Evolutionary conservation across 1,140 invertebrate species (phyloP).

Genomic region (Laupala kohalensis): DNA sequence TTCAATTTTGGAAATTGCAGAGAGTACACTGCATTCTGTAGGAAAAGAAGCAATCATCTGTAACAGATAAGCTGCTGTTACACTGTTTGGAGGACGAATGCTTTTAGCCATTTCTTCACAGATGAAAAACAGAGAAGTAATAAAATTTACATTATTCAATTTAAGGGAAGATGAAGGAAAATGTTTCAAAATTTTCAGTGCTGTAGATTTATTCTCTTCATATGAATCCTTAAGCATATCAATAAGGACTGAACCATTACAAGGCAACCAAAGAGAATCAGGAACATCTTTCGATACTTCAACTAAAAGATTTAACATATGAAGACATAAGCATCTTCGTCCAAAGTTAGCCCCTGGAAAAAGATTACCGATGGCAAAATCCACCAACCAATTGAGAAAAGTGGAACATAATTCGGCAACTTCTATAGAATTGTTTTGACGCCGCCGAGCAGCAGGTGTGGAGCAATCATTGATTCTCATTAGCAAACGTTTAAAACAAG

Average conservation of each 20-base stretch:
- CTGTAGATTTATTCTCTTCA: background rate
- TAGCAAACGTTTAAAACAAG: background rate
- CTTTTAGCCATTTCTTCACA: conserved; percentile 47
- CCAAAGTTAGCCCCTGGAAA: background rate
- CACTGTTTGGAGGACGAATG: conserved; percentile 62
- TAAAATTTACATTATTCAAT: conserved; percentile 26
- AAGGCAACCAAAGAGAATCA: background rate
- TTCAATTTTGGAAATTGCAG: background rate
- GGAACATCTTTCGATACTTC: no score
- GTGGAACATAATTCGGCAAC: background rate
- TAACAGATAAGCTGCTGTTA: conserved; percentile 62
- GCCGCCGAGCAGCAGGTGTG: no score
- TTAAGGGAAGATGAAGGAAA: background rate
- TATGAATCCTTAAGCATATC: background rate
- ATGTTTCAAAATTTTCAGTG: background rate
- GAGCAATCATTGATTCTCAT: background rate
- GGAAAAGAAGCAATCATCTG: conserved; percentile 34
- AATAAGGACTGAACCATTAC: background rate
- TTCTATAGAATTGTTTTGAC: background rate
- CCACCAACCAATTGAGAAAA: background rate
- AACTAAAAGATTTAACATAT: no score
- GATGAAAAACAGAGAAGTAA: conserved; percentile 30
- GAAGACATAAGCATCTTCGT: no score
- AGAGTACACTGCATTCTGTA: conserved; percentile 16
- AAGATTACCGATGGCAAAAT: background rate